These are phyloP conservation scores for Bubalus kerabau DNA, from an alignment of 2,113 vertebrate species.

Conservation along the genomic window DNA sequence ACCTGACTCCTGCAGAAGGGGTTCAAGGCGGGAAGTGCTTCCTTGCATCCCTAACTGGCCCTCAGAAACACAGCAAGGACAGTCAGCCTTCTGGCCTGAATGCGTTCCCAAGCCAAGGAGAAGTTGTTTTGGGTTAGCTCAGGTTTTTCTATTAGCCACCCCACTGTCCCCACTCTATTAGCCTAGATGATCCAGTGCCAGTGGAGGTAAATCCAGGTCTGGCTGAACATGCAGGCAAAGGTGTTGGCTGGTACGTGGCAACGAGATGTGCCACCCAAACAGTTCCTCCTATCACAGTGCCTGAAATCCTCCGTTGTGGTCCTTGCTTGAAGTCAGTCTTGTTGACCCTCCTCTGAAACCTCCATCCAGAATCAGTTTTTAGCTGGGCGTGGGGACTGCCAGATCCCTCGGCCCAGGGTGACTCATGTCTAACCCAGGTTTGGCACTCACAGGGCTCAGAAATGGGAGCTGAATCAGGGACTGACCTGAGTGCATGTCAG, in stretches of 20 bases:
- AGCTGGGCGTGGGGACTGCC: neutral
- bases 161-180: neutral
- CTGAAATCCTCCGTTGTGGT: neutral
- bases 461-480: neutral
- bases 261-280: neutral
- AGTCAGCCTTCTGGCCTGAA: neutral
- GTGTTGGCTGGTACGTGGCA: neutral
- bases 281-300: neutral
- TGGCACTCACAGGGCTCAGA: neutral
- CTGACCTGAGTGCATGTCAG: neutral
- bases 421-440: neutral
- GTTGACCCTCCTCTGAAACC: neutral
- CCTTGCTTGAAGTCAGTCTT: neutral
- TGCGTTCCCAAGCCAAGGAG: neutral
- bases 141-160: neutral
- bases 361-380: neutral
- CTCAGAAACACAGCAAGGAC: neutral
- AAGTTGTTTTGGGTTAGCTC: neutral
- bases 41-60: neutral
- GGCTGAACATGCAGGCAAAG: neutral
- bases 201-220: neutral
- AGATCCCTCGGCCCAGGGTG: neutral
- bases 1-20: neutral
- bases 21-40: neutral
- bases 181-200: neutral